Conservation (phyloP, 2,797 vertebrate genomes). For the Peromyscus nudipes region DNA sequence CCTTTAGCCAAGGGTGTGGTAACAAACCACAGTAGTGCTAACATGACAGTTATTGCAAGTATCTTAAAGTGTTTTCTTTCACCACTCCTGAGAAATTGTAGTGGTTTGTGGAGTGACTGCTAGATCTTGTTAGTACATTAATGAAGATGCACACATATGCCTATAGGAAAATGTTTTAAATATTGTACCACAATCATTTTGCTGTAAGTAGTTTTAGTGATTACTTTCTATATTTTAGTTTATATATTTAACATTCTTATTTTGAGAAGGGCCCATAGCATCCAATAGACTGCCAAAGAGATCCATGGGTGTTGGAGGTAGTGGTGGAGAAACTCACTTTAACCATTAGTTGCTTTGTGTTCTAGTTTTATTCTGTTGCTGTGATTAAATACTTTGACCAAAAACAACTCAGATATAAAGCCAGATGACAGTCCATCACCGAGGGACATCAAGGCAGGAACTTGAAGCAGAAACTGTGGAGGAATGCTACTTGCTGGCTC, state of each 20-base stretch:
- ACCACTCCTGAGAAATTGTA: neutral
- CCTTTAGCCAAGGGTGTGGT: conserved; percentile 13
- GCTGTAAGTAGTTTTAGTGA: conserved; percentile 15
- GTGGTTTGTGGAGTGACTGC: conserved; percentile 1
- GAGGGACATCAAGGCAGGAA: neutral
- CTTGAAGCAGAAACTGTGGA: neutral
- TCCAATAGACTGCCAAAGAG: neutral
- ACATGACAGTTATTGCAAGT: neutral
- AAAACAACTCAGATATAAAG: neutral
- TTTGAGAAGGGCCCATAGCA: conserved; percentile 36
- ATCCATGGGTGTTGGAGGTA: neutral
- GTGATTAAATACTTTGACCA: neutral
- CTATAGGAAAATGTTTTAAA: conserved; percentile 2
- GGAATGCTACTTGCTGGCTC: neutral
- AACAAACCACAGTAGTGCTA: neutral
- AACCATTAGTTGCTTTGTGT: neutral
- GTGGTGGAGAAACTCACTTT: neutral
- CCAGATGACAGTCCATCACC: neutral
- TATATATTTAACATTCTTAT: conserved; percentile 10
- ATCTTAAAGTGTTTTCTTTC: conserved; percentile 8
- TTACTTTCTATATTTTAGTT: neutral
- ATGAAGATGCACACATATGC: neutral
- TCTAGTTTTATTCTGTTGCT: neutral
- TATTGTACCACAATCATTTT: neutral
- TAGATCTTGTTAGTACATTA: conserved; percentile 20